Base-by-base conservation (phyloP, 2,888 invertebrate species). In the Leistus spinibarbis region DNA sequence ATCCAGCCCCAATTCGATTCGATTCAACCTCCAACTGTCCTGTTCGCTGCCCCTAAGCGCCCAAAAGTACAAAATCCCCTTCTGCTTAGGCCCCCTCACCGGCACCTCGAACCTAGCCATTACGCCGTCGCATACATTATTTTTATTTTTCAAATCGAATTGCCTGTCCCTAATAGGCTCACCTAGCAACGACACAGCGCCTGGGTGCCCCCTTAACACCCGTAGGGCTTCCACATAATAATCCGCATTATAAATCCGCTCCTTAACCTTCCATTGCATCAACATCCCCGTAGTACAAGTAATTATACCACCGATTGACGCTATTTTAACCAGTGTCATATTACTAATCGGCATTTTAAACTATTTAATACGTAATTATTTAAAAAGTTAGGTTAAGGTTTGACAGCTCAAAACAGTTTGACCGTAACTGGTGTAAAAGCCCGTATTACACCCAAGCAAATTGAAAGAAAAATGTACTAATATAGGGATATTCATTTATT, bases 131-230 rank as follows among this genome's bases (percentile, higher is more conserved):
- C 76, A 77, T 63, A 77, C 24, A 10, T 77, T 75, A 16, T 56
- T 65, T 4, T 71, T 77, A 64, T 81, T 78, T 1, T 87, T 86
- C 54, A 93, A 81, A 83, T 92, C 90, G 76, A 93, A 88, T 3
- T 86, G 86, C 68, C 86, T 86, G 76, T 91, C 91, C 82, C 88
- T 90, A 54, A 95, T 91, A 0, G 95, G 94, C 83, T 93, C 91
- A 1, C 95, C 95, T 54, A 95, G 85, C 77, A 91, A 86, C 67
- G 88, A 83, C 3, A 91, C 86, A 2, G 92, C 92, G 40, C 91
- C 91, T 20, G 86, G 80, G 82, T 92, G 88, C 5, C 81, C 80
- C 77, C 90, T 84, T 19, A 94, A 81, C 9, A 84, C 86, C 80
- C 89, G 87, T 64, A 93, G 79, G 0, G 93, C 92, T 78, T 88